Conservation (phyloP, 2,888 invertebrate genomes). For the Cenopis cana region DNA sequence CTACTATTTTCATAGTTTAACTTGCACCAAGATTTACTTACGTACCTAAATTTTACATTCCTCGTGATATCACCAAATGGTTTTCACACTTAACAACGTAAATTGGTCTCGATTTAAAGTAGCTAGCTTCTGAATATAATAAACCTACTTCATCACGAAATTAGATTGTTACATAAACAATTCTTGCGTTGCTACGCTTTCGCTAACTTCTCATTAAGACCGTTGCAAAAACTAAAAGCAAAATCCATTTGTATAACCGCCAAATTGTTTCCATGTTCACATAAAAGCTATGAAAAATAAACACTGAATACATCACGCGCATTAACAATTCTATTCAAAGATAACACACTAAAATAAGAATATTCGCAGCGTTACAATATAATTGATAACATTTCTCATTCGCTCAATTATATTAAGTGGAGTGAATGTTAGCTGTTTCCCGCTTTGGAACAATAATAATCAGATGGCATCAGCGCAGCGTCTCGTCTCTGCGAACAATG, state of each 20-base stretch:
- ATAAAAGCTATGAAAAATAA: slow-evolving; percentile 40
- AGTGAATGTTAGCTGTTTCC: slow-evolving; percentile 79
- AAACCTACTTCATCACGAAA: not conserved
- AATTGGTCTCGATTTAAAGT: not conserved
- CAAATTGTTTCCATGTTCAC: slow-evolving; percentile 29
- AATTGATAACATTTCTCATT: slow-evolving; percentile 81
- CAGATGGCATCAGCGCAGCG: slow-evolving; percentile 67
- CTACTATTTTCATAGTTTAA: not conserved
- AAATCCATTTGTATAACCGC: slow-evolving; percentile 10
- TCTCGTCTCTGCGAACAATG: slow-evolving; percentile 80
- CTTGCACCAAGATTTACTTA: not conserved
- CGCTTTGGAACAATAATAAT: slow-evolving; percentile 82
- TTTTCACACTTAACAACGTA: not conserved
- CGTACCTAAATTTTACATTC: not conserved
- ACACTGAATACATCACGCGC: slow-evolving; percentile 32
- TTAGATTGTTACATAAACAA: slow-evolving; percentile 1
- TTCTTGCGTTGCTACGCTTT: not conserved
- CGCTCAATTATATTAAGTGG: slow-evolving; percentile 81
- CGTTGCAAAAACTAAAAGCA: slow-evolving; percentile 10
- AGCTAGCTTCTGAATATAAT: not conserved
- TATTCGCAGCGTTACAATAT: slow-evolving; percentile 43
- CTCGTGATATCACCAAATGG: not conserved
- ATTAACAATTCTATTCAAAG: slow-evolving; percentile 39
- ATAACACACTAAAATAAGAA: slow-evolving; percentile 43
- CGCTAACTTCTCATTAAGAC: slow-evolving; percentile 3